Base-by-base conservation (phyloP, 2,113 vertebrate species). In the Lipophrys pholis region DNA sequence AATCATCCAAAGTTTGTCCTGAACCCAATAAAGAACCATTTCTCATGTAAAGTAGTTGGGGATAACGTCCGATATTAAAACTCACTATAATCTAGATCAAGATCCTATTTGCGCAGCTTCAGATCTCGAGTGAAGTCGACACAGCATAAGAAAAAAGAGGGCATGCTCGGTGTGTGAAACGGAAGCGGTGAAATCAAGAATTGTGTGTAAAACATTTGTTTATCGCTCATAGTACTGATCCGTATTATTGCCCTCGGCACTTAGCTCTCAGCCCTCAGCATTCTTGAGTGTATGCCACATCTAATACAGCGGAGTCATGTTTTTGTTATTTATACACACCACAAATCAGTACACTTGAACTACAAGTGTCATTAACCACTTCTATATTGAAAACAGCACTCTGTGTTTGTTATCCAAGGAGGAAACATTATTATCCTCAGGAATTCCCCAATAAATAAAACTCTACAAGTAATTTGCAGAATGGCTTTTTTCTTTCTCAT, bases 401-500 rank as follows among this genome's bases (percentile, higher is more conserved):
- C 1, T 21, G 39, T 5, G 35, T 35, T 11, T 21, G 3, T 9
- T 59, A 54, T 57, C 40, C 41, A 11, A 17, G 9, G 11, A 59
- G 11, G 39, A 7, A 11, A 8, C 11, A 54, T 16, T 50, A 66
- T 55, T 9, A 8, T 46, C 5, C 41, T 53, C 39, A 8, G 2
- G 1, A 42, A 57, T 39, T 40, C 6, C 39, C 14, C 5, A 45
- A 17, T 40, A 42, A 42, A 8, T 52, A 2, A 72, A 49, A 35
- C 61, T 6, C 10, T 5, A 11, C 14, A 11, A 38, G 6, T 8
- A 64, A 35, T n/a, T 43, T 11, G 17, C 7, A 73, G 40, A 35
- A 45, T 58, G 50, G 39, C 61, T 55, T 35, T 35, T 73, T 8
- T 9, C 21, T 30, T 42, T 69, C 21, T 3, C 16, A 60, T 40